Conservation (phyloP, 2,797 vertebrate species). For the Notamacropus eugenii region DNA sequence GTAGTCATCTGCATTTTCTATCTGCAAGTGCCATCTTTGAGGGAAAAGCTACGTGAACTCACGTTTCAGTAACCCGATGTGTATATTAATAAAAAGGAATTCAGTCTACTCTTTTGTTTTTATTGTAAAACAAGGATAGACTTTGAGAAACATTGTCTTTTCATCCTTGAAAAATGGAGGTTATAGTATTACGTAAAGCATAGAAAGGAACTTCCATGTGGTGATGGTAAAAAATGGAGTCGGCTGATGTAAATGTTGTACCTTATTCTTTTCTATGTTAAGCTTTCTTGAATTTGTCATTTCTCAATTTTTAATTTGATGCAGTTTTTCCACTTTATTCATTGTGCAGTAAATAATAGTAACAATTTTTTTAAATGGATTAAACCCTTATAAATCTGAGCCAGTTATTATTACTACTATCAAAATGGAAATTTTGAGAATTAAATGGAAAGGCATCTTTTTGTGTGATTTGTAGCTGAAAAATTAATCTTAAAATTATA, state of each 20-base stretch:
- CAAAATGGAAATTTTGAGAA: slow-evolving; percentile 73
- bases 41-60: slow-evolving; percentile 74
- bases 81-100: slow-evolving; percentile 82
- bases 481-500: slow-evolving; percentile 67
- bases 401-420: slow-evolving; percentile 66
- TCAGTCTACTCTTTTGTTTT: slow-evolving; percentile 74
- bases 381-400: slow-evolving; percentile 63
- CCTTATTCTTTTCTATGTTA: slow-evolving; percentile 64
- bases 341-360: slow-evolving; percentile 49
- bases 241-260: slow-evolving; percentile 61
- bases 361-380: slow-evolving; percentile 63
- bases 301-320: slow-evolving; percentile 75
- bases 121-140: slow-evolving; percentile 70
- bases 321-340: slow-evolving; percentile 69
- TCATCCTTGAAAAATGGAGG: slow-evolving; percentile 56
- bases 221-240: slow-evolving; percentile 53
- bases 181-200: slow-evolving; percentile 41
- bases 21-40: slow-evolving; percentile 78
- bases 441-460: slow-evolving; percentile 68
- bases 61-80: slow-evolving; percentile 70
- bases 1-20: slow-evolving; percentile 72
- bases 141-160: slow-evolving; percentile 52
- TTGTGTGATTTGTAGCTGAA: slow-evolving; percentile 70
- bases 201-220: slow-evolving; percentile 58
- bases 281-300: slow-evolving; percentile 67